Evolutionary conservation across 1,140 invertebrate species (phyloP).

Genomic region (Meloidogyne hapla): DNA sequence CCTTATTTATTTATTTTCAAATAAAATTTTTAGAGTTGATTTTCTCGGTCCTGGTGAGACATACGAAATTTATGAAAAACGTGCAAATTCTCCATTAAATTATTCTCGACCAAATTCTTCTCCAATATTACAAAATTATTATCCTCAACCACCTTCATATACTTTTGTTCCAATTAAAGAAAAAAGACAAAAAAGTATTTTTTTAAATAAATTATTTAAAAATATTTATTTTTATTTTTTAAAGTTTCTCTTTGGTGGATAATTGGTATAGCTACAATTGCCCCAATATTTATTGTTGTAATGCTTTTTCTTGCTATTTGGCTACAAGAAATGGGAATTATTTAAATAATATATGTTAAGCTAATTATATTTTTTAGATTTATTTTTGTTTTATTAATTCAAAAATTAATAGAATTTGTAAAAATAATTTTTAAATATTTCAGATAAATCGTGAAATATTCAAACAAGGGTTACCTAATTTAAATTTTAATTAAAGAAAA

Average conservation of each 20-base stretch:
- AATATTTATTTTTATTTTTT: constrained; percentile 16
- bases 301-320: constrained; percentile 46
- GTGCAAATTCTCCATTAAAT: constrained; percentile 32
- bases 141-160: neutral
- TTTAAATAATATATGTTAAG: no score
- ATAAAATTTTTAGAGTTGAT: constrained; percentile 25
- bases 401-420: no score
- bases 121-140: constrained; percentile 3
- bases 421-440: no score
- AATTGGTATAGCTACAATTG: constrained; percentile 42
- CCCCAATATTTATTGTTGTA: constrained; percentile 46
- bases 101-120: constrained; percentile 10
- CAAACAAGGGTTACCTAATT: no score
- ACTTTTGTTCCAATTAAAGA: constrained; percentile 22
- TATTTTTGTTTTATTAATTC: no score
- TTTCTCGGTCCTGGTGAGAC: constrained; percentile 37
- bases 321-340: constrained; percentile 49
- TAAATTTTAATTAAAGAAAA: no score
- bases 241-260: constrained; percentile 43
- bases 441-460: no score
- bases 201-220: neutral
- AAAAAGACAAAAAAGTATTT: constrained; percentile 25
- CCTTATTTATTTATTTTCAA: no score
- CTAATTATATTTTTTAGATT: no score
- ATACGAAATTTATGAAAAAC: constrained; percentile 45